Conservation (phyloP, 2,797 vertebrate genomes). For the Anguilla anguilla region DNA sequence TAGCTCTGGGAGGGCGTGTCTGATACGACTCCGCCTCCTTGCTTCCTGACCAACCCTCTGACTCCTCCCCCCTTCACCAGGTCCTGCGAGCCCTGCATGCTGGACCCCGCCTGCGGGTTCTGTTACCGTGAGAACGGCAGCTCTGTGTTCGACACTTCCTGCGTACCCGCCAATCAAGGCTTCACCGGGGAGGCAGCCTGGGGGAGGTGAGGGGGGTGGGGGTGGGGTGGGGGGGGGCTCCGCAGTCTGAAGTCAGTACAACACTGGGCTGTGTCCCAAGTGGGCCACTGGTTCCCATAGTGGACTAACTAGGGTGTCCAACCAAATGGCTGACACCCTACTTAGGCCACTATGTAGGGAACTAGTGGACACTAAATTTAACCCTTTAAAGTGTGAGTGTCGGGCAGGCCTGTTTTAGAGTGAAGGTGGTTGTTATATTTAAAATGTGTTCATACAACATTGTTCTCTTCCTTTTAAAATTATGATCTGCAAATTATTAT, state of each 20-base stretch:
- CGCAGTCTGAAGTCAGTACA: too few relatives aligned
- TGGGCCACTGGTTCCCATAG: too few relatives aligned
- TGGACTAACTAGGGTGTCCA: too few relatives aligned
- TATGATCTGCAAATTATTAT: background rate
- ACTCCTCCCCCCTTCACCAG: constrained; percentile 62
- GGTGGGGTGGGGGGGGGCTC: too few relatives aligned
- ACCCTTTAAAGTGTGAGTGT: too few relatives aligned
- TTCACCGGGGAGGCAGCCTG: constrained; percentile 88
- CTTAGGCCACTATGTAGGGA: too few relatives aligned
- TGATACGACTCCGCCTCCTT: background rate
- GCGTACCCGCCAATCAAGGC: constrained; percentile 82
- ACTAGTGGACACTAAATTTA: too few relatives aligned
- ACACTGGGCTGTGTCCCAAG: too few relatives aligned
- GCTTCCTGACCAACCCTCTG: background rate
- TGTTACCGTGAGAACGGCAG: constrained; percentile 92
- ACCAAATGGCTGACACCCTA: too few relatives aligned
- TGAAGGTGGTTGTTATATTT: background rate
- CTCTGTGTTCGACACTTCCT: constrained; percentile 83
- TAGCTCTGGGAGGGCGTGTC: background rate
- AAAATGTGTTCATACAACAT: background rate
- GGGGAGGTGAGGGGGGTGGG: constrained; percentile 86
- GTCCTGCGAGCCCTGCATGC: constrained; percentile 92
- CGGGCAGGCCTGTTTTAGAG: too few relatives aligned
- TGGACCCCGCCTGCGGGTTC: constrained; percentile 93
- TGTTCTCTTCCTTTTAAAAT: background rate